A percentile compares a stretch with the other conserved stretches of the same genome.
Evolutionary conservation across 2,113 vertebrate species (phyloP).

Genomic region (Grantiella picta): DNA sequence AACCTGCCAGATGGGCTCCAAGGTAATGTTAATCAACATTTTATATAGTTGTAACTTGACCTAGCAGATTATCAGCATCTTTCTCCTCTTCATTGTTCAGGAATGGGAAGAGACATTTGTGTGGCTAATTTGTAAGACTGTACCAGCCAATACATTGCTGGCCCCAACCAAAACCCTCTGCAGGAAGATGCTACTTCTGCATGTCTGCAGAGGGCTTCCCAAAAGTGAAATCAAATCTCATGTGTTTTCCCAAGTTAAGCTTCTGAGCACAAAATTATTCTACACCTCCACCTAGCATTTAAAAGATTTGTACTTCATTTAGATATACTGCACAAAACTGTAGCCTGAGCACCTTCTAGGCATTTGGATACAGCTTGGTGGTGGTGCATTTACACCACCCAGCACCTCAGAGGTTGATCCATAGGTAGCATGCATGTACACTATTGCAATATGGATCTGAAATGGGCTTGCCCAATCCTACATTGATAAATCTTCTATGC

Average conservation of each 20-base stretch:
- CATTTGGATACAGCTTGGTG: neutral
- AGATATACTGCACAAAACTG: neutral
- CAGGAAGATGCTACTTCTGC: neutral
- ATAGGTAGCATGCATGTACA: accelerated
- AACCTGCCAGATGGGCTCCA: neutral
- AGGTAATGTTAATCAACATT: neutral
- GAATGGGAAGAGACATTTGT: neutral
- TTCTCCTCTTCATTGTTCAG: neutral
- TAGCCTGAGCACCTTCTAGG: neutral
- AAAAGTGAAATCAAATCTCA: neutral
- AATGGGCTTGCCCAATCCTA: neutral
- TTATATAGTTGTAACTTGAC: neutral
- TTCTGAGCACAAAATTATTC: neutral
- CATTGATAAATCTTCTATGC: accelerated
- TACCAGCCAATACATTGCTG: neutral
- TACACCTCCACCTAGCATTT: neutral
- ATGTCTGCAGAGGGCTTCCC: neutral
- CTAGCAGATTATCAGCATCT: neutral
- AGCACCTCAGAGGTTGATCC: neutral
- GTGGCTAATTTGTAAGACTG: neutral
- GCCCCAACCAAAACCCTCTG: neutral
- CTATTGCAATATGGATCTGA: neutral
- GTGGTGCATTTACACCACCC: neutral
- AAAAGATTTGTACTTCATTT: neutral
- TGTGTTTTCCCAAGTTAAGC: neutral